These are phyloP conservation scores for Maconellicoccus hirsutus DNA, from an alignment of 1,140 invertebrate species.

Conservation along the genomic window DNA sequence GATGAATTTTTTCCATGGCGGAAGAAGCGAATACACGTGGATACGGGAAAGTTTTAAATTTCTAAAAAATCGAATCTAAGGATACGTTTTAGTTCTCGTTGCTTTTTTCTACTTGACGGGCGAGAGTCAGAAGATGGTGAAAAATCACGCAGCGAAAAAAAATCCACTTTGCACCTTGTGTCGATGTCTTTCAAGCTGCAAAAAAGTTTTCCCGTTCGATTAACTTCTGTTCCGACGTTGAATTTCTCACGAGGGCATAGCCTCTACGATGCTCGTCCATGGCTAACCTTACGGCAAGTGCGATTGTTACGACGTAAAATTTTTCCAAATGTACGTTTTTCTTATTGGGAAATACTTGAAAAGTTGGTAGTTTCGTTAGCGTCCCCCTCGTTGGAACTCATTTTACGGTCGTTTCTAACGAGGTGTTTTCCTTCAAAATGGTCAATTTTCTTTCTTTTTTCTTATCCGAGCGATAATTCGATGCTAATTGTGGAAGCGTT, in stretches of 20 bases:
- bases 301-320: background rate
- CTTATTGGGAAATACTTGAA: background rate
- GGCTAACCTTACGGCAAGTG: background rate
- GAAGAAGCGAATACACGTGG: too few relatives aligned
- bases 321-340: background rate
- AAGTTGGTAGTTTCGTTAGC: background rate
- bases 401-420: background rate
- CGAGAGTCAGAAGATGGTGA: too few relatives aligned
- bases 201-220: slow-evolving; percentile 3
- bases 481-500: too few relatives aligned
- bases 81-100: too few relatives aligned
- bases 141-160: background rate
- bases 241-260: background rate
- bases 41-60: too few relatives aligned
- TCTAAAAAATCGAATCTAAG: too few relatives aligned
- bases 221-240: background rate
- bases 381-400: background rate
- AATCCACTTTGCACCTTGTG: background rate
- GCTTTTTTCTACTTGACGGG: too few relatives aligned
- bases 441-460: too few relatives aligned
- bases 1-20: too few relatives aligned
- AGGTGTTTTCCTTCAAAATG: background rate
- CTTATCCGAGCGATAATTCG: too few relatives aligned
- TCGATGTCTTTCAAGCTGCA: background rate
- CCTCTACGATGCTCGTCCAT: background rate